Evolutionary conservation across 2,888 invertebrate species (phyloP).

Genomic region (Tanytarsus gracilentus): DNA sequence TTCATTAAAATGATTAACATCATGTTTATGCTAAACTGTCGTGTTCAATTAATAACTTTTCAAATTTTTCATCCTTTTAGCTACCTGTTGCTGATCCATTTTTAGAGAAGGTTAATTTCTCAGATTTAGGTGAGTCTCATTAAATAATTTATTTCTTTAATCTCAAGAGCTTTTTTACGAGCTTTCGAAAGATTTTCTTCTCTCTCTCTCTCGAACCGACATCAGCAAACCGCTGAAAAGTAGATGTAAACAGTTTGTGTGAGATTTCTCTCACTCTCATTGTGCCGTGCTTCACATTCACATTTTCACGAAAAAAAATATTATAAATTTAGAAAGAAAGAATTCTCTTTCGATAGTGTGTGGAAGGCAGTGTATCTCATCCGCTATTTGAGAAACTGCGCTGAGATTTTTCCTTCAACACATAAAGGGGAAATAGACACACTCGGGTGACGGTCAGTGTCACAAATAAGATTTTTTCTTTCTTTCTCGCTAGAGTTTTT

Average conservation of each 20-base stretch:
- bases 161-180: neutral
- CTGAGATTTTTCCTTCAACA: too few relatives aligned
- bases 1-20: too few relatives aligned
- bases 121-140: slow-evolving; percentile 61
- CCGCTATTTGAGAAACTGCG: too few relatives aligned
- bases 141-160: neutral
- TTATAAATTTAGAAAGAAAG: neutral
- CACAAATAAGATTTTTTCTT: neutral
- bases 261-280: too few relatives aligned
- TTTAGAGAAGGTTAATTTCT: slow-evolving; percentile 73
- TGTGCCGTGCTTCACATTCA: too few relatives aligned
- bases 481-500: neutral
- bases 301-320: neutral
- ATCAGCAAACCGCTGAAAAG: too few relatives aligned
- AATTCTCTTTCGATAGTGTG: too few relatives aligned
- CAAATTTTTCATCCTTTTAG: slow-evolving; percentile 53
- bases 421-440: neutral
- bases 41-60: neutral
- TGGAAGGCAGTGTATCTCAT: too few relatives aligned
- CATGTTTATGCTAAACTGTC: too few relatives aligned
- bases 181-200: neutral
- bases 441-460: slow-evolving; percentile 6
- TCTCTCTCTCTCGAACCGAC: neutral
- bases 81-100: slow-evolving; percentile 86
- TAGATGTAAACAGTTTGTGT: too few relatives aligned